phyloP scores from a whole-genome alignment of 2,113 vertebrate species.

The Myrmecobius fasciatus region DNA sequence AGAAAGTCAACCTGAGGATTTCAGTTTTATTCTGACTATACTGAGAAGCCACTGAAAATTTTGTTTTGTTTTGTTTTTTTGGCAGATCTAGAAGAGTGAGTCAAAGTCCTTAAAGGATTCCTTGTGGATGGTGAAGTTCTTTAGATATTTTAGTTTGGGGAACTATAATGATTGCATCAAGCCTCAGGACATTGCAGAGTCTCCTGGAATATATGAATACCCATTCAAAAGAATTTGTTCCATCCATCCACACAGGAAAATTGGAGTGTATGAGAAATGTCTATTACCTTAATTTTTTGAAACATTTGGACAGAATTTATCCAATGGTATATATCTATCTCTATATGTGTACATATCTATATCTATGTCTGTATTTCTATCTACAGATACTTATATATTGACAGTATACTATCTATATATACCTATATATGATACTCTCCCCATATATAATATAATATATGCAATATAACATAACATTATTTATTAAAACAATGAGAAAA shows the following conservation, averaged over 20 bases:
- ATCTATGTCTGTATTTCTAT: neutral
- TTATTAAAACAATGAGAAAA: neutral
- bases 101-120: neutral
- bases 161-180: too few relatives aligned
- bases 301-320: neutral
- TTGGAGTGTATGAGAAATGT: neutral
- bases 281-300: neutral
- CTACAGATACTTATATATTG: too few relatives aligned
- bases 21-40: neutral
- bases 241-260: neutral
- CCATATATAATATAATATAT: too few relatives aligned
- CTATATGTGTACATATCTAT: neutral
- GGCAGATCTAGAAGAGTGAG: neutral
- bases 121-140: neutral
- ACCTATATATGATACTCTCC: too few relatives aligned
- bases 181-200: neutral
- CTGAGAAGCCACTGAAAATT: neutral
- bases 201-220: neutral
- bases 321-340: neutral
- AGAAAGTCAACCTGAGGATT: neutral
- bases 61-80: neutral
- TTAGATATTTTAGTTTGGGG: neutral
- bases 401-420: too few relatives aligned
- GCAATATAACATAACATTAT: neutral
- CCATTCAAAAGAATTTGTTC: neutral